Evolutionary conservation across 2,888 invertebrate species (phyloP).

Genomic region (Archips crataeganus): DNA sequence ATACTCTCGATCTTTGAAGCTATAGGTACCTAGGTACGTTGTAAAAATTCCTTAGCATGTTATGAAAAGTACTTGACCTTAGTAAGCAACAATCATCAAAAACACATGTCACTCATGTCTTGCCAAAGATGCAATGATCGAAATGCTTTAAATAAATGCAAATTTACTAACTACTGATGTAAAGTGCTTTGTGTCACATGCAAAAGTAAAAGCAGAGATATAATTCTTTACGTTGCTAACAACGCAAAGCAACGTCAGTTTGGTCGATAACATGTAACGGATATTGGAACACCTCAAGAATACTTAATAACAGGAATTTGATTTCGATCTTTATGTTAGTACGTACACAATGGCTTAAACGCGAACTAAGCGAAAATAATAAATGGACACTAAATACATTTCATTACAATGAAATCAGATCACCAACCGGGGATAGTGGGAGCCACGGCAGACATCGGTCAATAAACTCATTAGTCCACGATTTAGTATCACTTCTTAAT

Average conservation of each 20-base stretch:
- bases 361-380: conserved; percentile 21
- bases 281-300: conserved; percentile 27
- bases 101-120: conserved; percentile 22
- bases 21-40: conserved; percentile 18
- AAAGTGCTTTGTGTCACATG: conserved; percentile 17
- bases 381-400: conserved; percentile 28
- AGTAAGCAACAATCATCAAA: conserved; percentile 35
- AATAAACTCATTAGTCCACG: conserved; percentile 83
- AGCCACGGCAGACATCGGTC: conserved; percentile 86
- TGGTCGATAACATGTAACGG: conserved; percentile 64
- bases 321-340: conserved; percentile 15
- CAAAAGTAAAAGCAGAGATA: conserved; percentile 12
- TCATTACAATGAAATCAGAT: conserved; percentile 41
- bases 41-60: conserved; percentile 27
- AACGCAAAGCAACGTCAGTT: conserved; percentile 80
- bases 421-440: conserved; percentile 84
- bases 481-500: conserved; percentile 65
- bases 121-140: conserved; percentile 7
- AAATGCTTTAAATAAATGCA: neutral
- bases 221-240: conserved; percentile 49
- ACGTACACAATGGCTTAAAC: conserved; percentile 28
- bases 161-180: neutral
- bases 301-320: conserved; percentile 27
- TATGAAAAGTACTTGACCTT: conserved; percentile 37
- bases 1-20: conserved; percentile 2